phyloP scores from a whole-genome alignment of 2,113 vertebrate genomes.

The Apistogramma diplotaenia region DNA sequence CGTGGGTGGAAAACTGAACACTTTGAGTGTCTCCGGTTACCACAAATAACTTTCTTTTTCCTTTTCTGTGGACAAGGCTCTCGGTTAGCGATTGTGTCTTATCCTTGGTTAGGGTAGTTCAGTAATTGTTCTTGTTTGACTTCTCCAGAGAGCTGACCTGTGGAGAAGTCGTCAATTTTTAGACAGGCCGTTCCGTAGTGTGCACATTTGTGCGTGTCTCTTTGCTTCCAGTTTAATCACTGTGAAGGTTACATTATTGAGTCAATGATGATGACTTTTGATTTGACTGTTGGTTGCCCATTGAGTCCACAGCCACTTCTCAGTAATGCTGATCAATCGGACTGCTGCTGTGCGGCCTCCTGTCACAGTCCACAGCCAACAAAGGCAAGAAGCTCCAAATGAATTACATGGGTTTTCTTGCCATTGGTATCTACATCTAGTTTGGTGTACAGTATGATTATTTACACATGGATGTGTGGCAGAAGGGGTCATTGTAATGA shows the following conservation, averaged over 20 bases:
- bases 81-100: background rate
- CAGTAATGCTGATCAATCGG: conserved; percentile 28
- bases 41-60: background rate
- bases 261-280: conserved; percentile 1
- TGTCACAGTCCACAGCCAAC: background rate
- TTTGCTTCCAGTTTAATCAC: background rate
- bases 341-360: background rate
- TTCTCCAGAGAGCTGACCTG: background rate
- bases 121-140: conserved; percentile 12
- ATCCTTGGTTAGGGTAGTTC: conserved; percentile 2
- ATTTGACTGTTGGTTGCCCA: conserved; percentile 20
- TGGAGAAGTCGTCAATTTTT: conserved; percentile 14
- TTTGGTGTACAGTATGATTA: background rate
- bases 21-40: background rate
- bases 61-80: background rate
- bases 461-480: background rate
- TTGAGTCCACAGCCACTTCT: conserved; percentile 7
- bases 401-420: background rate
- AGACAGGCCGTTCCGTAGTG: background rate
- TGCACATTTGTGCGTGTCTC: background rate
- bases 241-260: conserved; percentile 1
- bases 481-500: background rate
- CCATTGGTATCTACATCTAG: background rate
- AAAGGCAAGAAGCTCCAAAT: background rate
- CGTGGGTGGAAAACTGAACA: background rate